Conservation (phyloP, 2,113 vertebrate genomes). For the Pundamilia nyererei region DNA sequence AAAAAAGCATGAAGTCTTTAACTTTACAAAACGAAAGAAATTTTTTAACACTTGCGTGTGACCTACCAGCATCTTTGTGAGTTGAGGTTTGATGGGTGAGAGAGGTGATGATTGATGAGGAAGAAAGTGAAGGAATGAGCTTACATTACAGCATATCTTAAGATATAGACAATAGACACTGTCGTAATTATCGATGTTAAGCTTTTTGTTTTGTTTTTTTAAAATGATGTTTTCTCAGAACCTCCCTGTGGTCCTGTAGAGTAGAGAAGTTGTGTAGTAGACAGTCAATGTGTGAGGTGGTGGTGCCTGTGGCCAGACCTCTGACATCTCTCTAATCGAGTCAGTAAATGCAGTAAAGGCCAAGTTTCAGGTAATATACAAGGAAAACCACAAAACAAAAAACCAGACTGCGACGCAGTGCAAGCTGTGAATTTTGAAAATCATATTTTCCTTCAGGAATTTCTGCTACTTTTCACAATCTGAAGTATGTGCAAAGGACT, state of each 20-base stretch:
- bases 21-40: constrained; percentile 35
- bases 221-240: background rate
- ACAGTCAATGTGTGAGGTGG: background rate
- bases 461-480: background rate
- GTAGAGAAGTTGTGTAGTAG: background rate
- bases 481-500: background rate
- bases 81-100: constrained; percentile 7
- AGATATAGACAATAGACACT: background rate
- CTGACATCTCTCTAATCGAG: background rate
- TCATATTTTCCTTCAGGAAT: background rate
- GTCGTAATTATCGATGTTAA: background rate
- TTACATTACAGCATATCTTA: constrained; percentile 10
- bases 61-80: constrained; percentile 32
- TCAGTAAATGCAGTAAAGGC: background rate
- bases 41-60: background rate
- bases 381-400: background rate
- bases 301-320: background rate
- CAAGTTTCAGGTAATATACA: background rate
- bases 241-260: background rate
- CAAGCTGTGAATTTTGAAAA: background rate
- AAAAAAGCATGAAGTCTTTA: background rate
- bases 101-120: background rate
- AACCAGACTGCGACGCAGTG: accelerated
- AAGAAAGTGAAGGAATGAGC: background rate
- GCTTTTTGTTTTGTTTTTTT: background rate